Base-by-base conservation (phyloP, 1,140 invertebrate species). In the Elymnias hypermnestra region DNA sequence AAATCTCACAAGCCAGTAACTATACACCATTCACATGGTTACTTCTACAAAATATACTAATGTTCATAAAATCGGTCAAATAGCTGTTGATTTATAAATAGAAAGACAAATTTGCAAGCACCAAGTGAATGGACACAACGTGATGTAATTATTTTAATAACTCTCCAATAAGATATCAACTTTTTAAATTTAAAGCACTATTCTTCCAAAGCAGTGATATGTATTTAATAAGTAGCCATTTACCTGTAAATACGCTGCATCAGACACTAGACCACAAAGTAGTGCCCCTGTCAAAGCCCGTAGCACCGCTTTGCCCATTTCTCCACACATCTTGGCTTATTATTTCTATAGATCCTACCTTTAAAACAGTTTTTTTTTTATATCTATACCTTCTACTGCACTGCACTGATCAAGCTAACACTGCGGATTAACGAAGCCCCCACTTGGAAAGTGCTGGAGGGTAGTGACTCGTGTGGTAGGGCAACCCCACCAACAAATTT, bases 221-320 rank as follows among this genome's bases (percentile, higher is more conserved):
- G n/a, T n/a, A n/a, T n/a, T n/a, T n/a, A n/a, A n/a, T 12, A 29
- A 13, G 9, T 5, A 13, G 3, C 37, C 19, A 40, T 57, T 43
- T 46, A 82, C 81, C 66, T 84, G 70, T 57, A 84, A 69, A 60
- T 84, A 84, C 5, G 81, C 78, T 7, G 78, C 81, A 40, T 82
- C 75, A 17, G 81, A 82, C 3, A 77, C 77, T n/a, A 84, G 37
- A 5, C 69, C 70, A 53, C 70, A 81, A 37, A 84, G 64, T 35
- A 84, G 53, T n/a, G 77, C 77, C 3, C 72, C 70, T 1, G 81
- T 84, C 10, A 84, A 63, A 56, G 81, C 81, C 36, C 81, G 50
- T 59, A 82, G 51, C 3, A 84, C 81, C 5, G 81, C 81, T 47
- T 82, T 82, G 15, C 81, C 81, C 77, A 82, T 84, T 49, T 82